These are phyloP conservation scores for Pseudotriccus pelzelni DNA, from an alignment of 2,797 vertebrate genomes.

Conservation along the genomic window DNA sequence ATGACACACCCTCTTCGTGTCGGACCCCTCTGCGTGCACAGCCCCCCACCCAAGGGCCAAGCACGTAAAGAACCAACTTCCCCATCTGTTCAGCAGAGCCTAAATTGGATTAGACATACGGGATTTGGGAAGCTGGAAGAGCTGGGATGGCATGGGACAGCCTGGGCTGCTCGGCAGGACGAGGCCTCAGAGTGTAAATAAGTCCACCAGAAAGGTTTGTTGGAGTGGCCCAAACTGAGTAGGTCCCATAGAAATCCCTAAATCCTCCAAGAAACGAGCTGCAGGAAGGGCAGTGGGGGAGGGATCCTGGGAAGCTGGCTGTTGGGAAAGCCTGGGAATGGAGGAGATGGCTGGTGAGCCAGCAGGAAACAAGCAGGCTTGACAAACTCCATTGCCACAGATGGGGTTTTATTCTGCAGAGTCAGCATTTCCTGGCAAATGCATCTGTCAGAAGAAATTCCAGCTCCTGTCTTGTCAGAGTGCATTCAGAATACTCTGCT, in stretches of 20 bases:
- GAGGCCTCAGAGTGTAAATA: background rate
- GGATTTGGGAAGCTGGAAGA: background rate
- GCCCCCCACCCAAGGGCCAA: background rate
- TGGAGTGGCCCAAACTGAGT: background rate
- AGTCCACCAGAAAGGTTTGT: background rate
- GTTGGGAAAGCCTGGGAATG: background rate
- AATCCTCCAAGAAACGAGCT: background rate
- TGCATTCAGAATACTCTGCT: background rate
- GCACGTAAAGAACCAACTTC: background rate
- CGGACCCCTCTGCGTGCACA: background rate
- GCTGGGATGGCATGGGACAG: background rate
- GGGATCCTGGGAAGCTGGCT: background rate
- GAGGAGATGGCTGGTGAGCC: background rate
- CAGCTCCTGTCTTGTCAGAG: background rate
- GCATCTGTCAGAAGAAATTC: constrained; percentile 41
- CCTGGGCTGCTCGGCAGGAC: background rate
- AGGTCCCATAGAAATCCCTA: background rate
- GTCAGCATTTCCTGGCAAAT: constrained; percentile 19
- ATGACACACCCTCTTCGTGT: background rate
- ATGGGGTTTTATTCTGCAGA: constrained; percentile 9
- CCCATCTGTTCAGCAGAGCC: background rate
- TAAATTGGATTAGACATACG: background rate
- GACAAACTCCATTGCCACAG: constrained; percentile 17
- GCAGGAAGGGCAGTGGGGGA: background rate
- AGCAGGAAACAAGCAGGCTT: constrained; percentile 9